phyloP scores from a whole-genome alignment of 2,888 invertebrate genomes.

The Neoaliturus tenellus region DNA sequence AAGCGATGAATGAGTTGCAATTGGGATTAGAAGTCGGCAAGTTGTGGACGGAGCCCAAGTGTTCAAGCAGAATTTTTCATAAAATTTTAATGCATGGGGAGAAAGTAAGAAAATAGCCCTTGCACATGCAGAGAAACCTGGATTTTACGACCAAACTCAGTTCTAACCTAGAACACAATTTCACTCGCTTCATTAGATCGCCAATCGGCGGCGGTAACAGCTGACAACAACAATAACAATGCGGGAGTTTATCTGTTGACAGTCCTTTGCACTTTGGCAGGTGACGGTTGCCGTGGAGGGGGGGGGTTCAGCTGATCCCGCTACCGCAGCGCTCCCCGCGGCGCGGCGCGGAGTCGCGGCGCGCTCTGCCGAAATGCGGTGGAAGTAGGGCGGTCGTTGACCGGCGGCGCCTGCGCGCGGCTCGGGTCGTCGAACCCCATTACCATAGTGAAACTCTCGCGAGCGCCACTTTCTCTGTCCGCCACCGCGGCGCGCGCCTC shows the following conservation, averaged over 20 bases:
- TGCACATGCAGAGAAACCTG: no score
- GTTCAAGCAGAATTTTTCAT: no score
- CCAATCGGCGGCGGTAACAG: neutral
- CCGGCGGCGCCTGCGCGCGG: constrained; percentile 32
- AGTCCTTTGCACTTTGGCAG: no score
- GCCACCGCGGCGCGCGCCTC: neutral
- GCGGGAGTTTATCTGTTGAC: neutral
- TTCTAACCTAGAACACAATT: no score
- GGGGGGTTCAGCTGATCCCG: neutral
- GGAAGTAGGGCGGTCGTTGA: constrained; percentile 57
- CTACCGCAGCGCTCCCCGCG: neutral
- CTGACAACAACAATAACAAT: neutral
- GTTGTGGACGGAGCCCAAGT: no score
- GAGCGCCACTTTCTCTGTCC: neutral
- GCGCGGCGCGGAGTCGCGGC: constrained; percentile 24
- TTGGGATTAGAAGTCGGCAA: no score
- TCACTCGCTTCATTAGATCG: no score
- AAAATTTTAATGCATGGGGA: no score
- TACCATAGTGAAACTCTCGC: constrained; percentile 34
- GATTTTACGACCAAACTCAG: no score
- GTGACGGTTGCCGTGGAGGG: neutral
- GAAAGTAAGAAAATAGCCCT: no score
- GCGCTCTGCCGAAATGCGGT: constrained; percentile 52
- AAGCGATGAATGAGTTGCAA: no score
- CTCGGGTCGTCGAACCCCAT: constrained; percentile 6